Evolutionary conservation across 2,113 vertebrate genomes (phyloP), one percentile per base, ranked within the genome.

Genomic region (Corynorhinus townsendii): DNA sequence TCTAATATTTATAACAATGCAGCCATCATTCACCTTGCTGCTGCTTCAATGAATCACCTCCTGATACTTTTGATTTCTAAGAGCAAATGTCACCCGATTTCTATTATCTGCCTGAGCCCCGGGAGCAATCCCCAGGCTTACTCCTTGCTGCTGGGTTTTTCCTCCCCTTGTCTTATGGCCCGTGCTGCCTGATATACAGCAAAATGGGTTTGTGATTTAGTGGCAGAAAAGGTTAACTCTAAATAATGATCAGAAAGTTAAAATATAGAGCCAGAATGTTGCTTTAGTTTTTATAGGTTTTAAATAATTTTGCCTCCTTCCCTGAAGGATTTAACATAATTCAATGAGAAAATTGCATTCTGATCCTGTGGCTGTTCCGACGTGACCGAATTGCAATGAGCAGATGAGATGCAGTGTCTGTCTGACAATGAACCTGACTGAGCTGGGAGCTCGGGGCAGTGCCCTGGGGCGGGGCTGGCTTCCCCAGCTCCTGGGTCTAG

Each of bases 141-240:
- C 7, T 77, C 81, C 87, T 49, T 28, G 89, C 81, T 40, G 68
- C 1, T 85, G 40, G 19, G 16, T 59, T 73, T 69, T 64, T 24
- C 71, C 6, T 75, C 76, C 52, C 40, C 49, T 24, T 76, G 91
- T 66, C 95, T 96, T 90, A 97, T 94, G 95, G 90, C 49, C 95
- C 28, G 0, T 30, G 43, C 89, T 24, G 89, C 94, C 97, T 98
- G 97, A 97, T 95, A 96, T 86, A 95, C 93, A 97, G 96, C 95
- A 96, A 97, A 98, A 98, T 95, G 92, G 97, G 87, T 96, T 97
- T 98, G 95, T 97, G 97, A 97, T 98, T 98, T 98, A 97, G 94
- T 97, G 43, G 96, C 93, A 98, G 97, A 98, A 98, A 98, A 99
- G 97, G 97, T 98, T 98, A 99, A 98, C 97, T 98, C 98, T 98